phyloP scores from a whole-genome alignment of 1,140 invertebrate genomes.

The Drosophila kanapiae region DNA sequence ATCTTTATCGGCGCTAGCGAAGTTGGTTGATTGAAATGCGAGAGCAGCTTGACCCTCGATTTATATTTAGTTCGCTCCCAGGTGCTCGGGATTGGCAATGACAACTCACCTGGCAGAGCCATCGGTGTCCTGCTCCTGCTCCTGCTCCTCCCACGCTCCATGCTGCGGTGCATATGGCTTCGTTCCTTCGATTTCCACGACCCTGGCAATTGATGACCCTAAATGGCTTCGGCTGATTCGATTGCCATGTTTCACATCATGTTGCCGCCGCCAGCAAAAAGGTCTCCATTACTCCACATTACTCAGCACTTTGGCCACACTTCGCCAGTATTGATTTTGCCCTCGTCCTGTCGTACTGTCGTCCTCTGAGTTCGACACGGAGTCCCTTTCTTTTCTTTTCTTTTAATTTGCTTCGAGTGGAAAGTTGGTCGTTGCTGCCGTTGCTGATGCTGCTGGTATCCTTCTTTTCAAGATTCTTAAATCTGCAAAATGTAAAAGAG shows the following conservation, averaged over 20 bases:
- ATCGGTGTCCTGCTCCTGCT: constrained; percentile 23
- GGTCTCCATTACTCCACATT: constrained; percentile 79
- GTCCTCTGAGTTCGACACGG: constrained; percentile 15
- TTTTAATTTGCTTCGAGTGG: constrained; percentile 45
- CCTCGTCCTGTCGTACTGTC: constrained; percentile 19
- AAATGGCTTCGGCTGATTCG: constrained; percentile 82
- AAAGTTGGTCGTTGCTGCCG: constrained; percentile 7
- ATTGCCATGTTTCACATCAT: constrained; percentile 83
- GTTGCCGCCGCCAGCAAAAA: constrained; percentile 78
- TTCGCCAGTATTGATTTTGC: constrained; percentile 64
- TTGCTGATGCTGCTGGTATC: constrained; percentile 21
- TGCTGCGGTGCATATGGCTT: constrained; percentile 63
- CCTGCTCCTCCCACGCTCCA: constrained; percentile 41
- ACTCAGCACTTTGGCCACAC: constrained; percentile 76
- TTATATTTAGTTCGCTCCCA: constrained; percentile 9
- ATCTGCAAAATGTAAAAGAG: constrained; percentile 57
- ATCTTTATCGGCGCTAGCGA: background rate
- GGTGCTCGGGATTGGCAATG: constrained; percentile 17
- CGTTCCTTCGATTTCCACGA: constrained; percentile 36
- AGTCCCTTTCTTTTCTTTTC: constrained; percentile 30
- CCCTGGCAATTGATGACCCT: constrained; percentile 81
- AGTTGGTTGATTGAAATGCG: background rate
- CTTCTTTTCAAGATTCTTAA: constrained; percentile 51
- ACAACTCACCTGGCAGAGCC: constrained; percentile 65
- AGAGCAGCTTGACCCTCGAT: constrained; percentile 5